Evolutionary conservation across 2,113 vertebrate genomes (phyloP), one percentile per base, ranked within the genome.

Genomic region (Pachypanchax playfairii): DNA sequence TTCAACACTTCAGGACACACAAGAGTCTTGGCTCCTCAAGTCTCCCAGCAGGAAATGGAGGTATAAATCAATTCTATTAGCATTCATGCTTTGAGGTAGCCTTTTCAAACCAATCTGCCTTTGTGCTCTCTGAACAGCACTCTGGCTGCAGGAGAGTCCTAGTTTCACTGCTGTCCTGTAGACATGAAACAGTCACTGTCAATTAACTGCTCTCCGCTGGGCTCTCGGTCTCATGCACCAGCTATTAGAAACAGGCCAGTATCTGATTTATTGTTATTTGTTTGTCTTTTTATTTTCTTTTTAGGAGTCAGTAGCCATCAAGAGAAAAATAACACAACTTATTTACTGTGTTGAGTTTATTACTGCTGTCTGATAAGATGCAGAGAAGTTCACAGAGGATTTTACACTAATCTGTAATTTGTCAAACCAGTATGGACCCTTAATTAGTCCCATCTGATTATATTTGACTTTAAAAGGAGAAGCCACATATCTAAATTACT

Each of bases 31-130:
- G 50, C 54, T 75, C 66, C 65, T 67, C n/a, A 56, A 60, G 75
- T 77, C 66, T 79, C 75, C 75, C 77, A 60, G 72, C 50, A 82
- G 70, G 73, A 85, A 77, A 75, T 63, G 35, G 82, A 73, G 65
- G 68, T 80, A 81, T 80, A 78, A 83, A 89, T 90, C 86, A 82
- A 85, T 86, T 28, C 84, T 66, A 90, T 91, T 90, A 90, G 80
- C 73, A 85, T 87, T 87, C 67, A 70, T 65, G 77, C 77, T 80
- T 78, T 55, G 65, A 79, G 80, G 69, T 75, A 36, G 78, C 72
- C 84, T 70, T 86, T 88, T 87, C 82, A 77, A 49, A 57, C 38
- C 47, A 17, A 43, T 70, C 74, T 60, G 78, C 70, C 58, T 87
- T 55, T 73, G 71, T 72, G 70, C 60, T 84, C 69, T 82, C 64